Conservation (phyloP, 2,797 vertebrate genomes). For the Oryzias dopingdopingensis region DNA sequence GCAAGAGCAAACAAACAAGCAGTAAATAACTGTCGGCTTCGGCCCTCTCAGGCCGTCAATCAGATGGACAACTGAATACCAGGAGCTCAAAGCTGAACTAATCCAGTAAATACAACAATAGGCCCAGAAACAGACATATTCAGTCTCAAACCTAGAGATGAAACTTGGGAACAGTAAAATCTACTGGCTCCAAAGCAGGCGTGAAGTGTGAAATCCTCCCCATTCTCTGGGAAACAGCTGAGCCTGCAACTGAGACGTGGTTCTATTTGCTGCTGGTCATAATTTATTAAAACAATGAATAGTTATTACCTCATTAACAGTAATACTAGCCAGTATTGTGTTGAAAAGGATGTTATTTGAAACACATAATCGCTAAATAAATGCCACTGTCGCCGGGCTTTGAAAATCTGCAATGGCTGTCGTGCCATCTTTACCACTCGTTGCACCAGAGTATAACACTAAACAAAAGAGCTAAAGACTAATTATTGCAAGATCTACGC, state of each 20-base stretch:
- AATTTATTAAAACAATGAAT: conserved; percentile 61
- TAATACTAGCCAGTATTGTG: conserved; percentile 49
- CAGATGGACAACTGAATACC: conserved; percentile 63
- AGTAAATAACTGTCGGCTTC: conserved; percentile 59
- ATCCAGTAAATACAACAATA: conserved; percentile 72
- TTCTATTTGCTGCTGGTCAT: conserved; percentile 28
- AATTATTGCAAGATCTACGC: conserved; percentile 71
- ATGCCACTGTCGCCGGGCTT: conserved; percentile 41
- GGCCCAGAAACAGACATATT: conserved; percentile 59
- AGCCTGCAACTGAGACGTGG: conserved; percentile 43
- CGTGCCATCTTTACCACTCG: conserved; percentile 56
- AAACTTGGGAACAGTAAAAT: conserved; percentile 57
- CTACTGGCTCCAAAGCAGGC: conserved; percentile 72
- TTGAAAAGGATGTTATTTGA: conserved; percentile 57
- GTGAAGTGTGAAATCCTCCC: conserved; percentile 71
- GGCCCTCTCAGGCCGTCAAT: conserved; percentile 58
- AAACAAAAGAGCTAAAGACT: conserved; percentile 72
- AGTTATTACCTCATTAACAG: conserved; percentile 58
- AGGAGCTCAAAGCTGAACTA: conserved; percentile 72
- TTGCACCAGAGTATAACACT: conserved; percentile 65
- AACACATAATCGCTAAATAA: conserved; percentile 63
- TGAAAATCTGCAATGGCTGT: conserved; percentile 61
- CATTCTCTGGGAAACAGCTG: conserved; percentile 56
- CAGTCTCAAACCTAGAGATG: conserved; percentile 64
- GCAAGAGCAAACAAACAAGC: conserved; percentile 63